Conservation (phyloP, 2,888 invertebrate genomes). For the Byasa hedistus region DNA sequence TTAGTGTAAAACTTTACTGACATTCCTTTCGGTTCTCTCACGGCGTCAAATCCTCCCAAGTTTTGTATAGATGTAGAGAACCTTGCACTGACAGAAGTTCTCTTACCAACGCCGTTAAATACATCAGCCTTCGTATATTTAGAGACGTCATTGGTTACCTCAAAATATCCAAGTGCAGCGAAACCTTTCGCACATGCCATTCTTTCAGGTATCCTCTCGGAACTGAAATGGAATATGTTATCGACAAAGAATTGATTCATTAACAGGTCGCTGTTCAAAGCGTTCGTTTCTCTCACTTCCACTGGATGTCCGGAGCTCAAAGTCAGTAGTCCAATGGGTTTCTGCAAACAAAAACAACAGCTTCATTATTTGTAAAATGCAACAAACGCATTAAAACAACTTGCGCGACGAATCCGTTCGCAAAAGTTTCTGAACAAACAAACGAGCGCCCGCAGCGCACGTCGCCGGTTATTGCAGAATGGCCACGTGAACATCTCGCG, state of each 20-base stretch:
- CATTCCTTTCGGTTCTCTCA: constrained; percentile 91
- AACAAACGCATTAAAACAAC: background rate
- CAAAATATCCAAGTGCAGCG: constrained; percentile 91
- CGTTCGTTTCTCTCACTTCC: constrained; percentile 83
- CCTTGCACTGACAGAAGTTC: constrained; percentile 85
- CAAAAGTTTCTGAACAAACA: background rate
- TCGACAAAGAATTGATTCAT: constrained; percentile 42
- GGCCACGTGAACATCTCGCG: background rate
- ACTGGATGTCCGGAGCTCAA: constrained; percentile 89
- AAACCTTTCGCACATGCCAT: constrained; percentile 96
- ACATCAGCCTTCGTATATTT: constrained; percentile 87
- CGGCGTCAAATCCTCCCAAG: constrained; percentile 90
- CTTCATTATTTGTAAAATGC: background rate
- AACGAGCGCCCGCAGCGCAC: background rate
- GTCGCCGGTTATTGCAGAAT: too few relatives aligned
- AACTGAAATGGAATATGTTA: constrained; percentile 83
- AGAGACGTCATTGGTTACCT: too few relatives aligned
- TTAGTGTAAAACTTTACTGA: constrained; percentile 94
- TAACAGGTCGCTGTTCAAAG: constrained; percentile 83
- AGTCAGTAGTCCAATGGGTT: constrained; percentile 79
- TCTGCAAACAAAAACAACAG: constrained; percentile 52
- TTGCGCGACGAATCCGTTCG: background rate
- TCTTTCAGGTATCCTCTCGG: constrained; percentile 94
- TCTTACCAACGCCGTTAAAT: constrained; percentile 86
- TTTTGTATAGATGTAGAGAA: constrained; percentile 90